These are phyloP conservation scores for Trilocha varians DNA, from an alignment of 2,888 invertebrate genomes.

Conservation along the genomic window DNA sequence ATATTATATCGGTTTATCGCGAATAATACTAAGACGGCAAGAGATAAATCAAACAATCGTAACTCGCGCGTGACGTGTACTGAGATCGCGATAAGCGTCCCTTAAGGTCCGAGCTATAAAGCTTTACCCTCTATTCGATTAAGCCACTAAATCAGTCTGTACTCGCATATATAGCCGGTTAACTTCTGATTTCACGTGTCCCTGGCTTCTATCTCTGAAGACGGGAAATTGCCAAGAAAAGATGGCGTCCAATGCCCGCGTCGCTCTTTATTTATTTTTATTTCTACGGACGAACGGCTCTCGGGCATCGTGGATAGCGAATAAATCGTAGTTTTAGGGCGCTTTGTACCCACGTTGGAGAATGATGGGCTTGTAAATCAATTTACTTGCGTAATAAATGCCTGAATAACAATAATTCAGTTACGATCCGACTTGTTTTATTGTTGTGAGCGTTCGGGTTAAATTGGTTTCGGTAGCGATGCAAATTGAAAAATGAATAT, in stretches of 20 bases:
- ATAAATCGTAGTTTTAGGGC: constrained; percentile 36
- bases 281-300: constrained; percentile 32
- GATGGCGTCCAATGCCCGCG: constrained; percentile 36
- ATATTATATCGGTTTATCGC: not conserved
- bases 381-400: constrained; percentile 13
- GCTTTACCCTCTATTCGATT: constrained; percentile 47
- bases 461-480: not conserved
- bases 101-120: constrained; percentile 37
- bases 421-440: not conserved
- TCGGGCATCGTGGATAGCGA: constrained; percentile 30
- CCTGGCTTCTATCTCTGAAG: constrained; percentile 45
- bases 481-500: not conserved
- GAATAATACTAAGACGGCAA: constrained; percentile 3
- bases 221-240: constrained; percentile 61
- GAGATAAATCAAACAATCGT: constrained; percentile 26
- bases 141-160: constrained; percentile 57
- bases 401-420: not conserved
- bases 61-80: constrained; percentile 30
- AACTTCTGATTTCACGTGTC: constrained; percentile 62
- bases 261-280: constrained; percentile 53
- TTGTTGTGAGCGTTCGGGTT: not conserved
- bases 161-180: constrained; percentile 54
- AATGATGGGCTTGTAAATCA: constrained; percentile 16
- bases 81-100: constrained; percentile 26
- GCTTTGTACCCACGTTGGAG: constrained; percentile 21